A percentile compares a stretch with the other conserved stretches of the same genome.
Evolutionary conservation across 2,797 vertebrate genomes (phyloP).

Genomic region (Lepilemur ruficaudatus): DNA sequence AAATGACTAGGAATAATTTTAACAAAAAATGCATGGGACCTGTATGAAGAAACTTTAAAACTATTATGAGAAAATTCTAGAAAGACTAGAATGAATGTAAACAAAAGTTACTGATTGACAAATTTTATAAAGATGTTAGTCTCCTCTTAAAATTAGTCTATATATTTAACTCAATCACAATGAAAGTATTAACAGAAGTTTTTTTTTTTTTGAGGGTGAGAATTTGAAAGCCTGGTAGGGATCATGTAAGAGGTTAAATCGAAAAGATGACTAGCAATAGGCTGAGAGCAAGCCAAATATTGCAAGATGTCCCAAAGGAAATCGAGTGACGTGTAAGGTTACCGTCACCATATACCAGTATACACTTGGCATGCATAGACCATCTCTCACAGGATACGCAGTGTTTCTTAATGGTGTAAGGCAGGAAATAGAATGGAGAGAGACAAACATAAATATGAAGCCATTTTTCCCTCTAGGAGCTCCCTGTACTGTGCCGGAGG

Average conservation of each 20-base stretch:
- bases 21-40: background rate
- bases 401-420: background rate
- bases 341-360: background rate
- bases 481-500: background rate
- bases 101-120: background rate
- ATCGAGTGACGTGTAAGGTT: background rate
- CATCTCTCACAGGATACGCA: background rate
- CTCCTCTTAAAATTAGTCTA: background rate
- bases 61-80: background rate
- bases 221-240: background rate
- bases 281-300: background rate
- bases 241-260: background rate
- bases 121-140: background rate
- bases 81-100: background rate
- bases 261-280: background rate
- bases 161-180: background rate
- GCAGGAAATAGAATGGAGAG: background rate
- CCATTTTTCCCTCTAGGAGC: background rate
- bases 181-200: background rate
- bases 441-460: background rate
- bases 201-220: background rate
- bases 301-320: background rate
- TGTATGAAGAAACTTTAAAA: background rate
- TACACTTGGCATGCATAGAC: background rate
- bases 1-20: background rate